These are phyloP conservation scores for Oligia latruncula DNA, from an alignment of 2,888 invertebrate genomes.

Conservation along the genomic window DNA sequence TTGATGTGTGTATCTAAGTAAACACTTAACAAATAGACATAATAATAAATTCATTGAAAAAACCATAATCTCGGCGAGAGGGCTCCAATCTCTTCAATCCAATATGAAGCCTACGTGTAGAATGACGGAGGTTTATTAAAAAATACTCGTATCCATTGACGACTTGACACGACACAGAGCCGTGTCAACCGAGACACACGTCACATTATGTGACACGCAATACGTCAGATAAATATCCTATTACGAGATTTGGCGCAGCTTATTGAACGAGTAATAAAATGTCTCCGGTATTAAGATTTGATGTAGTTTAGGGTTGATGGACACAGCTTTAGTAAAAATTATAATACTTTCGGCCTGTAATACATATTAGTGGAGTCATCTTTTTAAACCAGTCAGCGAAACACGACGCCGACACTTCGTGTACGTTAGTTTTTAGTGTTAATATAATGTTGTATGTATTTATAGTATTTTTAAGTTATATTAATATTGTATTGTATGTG, in stretches of 20 bases:
- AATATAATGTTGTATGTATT: no score
- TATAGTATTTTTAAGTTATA: no score
- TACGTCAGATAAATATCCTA: slow-evolving; percentile 28
- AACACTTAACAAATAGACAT: slow-evolving; percentile 21
- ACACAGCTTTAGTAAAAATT: not conserved
- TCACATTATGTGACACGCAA: slow-evolving; percentile 27
- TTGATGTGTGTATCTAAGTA: not conserved
- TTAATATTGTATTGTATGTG: no score
- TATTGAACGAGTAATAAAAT: slow-evolving; percentile 34
- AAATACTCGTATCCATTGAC: slow-evolving; percentile 32
- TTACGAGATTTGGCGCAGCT: slow-evolving; percentile 36
- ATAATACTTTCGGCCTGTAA: not conserved
- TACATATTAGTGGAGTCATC: not conserved
- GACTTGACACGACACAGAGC: slow-evolving; percentile 23
- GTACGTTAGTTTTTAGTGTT: no score
- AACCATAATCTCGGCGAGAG: slow-evolving; percentile 2
- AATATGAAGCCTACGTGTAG: slow-evolving; percentile 19
- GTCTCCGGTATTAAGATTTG: slow-evolving; percentile 2
- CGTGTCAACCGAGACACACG: not conserved
- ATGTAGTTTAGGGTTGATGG: not conserved
- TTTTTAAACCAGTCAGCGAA: not conserved
- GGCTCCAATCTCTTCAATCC: slow-evolving; percentile 10
- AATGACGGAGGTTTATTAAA: slow-evolving; percentile 38
- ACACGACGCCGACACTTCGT: no score
- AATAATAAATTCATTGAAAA: slow-evolving; percentile 44